Conservation (phyloP, 1,140 invertebrate species). For the Capitella teleta region DNA sequence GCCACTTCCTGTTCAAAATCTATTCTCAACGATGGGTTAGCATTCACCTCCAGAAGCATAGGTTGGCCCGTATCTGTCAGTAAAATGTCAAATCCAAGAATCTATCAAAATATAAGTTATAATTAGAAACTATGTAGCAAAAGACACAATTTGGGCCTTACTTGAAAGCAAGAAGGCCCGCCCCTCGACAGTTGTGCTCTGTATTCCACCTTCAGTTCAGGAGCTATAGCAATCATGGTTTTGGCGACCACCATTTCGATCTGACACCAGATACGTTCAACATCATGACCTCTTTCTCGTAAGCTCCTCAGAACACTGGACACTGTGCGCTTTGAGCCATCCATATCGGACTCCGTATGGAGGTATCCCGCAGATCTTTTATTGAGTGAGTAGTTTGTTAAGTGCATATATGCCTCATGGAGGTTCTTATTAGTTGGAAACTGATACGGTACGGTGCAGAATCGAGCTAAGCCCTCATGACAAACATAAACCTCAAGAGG, state of each 20-base stretch:
- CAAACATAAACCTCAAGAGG: slow-evolving; percentile 45
- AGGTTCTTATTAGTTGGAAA: slow-evolving; percentile 37
- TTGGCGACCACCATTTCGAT: slow-evolving; percentile 45
- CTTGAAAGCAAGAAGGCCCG: slow-evolving; percentile 43
- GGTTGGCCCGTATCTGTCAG: slow-evolving; percentile 38
- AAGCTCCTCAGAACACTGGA: slow-evolving; percentile 42
- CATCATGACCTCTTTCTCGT: slow-evolving; percentile 33
- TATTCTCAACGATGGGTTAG: slow-evolving; percentile 44
- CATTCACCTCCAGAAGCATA: slow-evolving; percentile 45
- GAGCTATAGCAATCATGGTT: slow-evolving; percentile 45
- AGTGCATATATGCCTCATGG: slow-evolving; percentile 43
- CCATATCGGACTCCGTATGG: slow-evolving; percentile 38
- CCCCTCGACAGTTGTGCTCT: slow-evolving; percentile 27
- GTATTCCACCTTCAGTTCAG: slow-evolving; percentile 37
- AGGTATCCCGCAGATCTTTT: slow-evolving; percentile 43
- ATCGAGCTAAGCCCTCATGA: slow-evolving; percentile 43
- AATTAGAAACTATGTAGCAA: background rate
- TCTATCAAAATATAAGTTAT: slow-evolving; percentile 22
- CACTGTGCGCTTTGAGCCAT: slow-evolving; percentile 44
- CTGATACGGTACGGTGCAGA: slow-evolving; percentile 44
- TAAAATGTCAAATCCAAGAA: slow-evolving; percentile 46
- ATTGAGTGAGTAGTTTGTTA: slow-evolving; percentile 48
- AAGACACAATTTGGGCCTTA: slow-evolving; percentile 11
- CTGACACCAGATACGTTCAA: slow-evolving; percentile 34
- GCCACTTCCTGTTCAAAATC: slow-evolving; percentile 36